Evolutionary conservation across 2,888 invertebrate species (phyloP), one percentile per base, ranked within the genome.

Genomic region (Orthosia gracilis): DNA sequence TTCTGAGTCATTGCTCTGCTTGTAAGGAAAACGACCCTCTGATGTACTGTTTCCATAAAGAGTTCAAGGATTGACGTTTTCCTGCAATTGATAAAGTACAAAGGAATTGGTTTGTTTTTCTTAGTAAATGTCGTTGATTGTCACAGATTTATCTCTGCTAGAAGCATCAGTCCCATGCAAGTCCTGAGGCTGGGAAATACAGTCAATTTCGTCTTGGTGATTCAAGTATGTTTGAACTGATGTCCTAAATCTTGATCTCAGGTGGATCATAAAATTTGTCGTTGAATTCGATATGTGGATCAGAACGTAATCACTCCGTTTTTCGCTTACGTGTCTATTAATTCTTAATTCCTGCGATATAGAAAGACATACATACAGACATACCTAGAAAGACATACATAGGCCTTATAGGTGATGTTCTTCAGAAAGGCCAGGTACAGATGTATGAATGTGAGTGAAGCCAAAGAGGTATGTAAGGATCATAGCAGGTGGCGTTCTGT

Each of bases 1-100:
- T 80, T 77, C 85, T 93, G 92, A 94, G 88, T 94, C 93, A 94
- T 85, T 84, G 75, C 83, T 86, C 84, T 81, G 73, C 31, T 86
- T 87, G 88, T 85, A 79, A 85, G 86, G 84, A 89, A 89, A 86
- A 78, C 66, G 80, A 76, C 78, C 73, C 75, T 76, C 74, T 61
- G 50, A 50, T 50, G 12, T 83, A 64, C 21, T 47, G 23, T 47
- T 26, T 15, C 49, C 40, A 45, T 78, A 65, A 69, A 55, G 50
- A 31, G 59, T 55, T 54, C 55, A 67, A 61, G 69, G 84, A 76
- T 82, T 71, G 67, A 4, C 23, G 70, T 70, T 70, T 83, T 79
- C 75, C 84, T 79, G 66, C 47, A 49, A 77, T 77, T 61, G 45
- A 62, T 57, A 74, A 80, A 47, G 31, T 23, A 64, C 17, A 74